These are phyloP conservation scores for Catharus ustulatus DNA, from an alignment of 2,797 vertebrate species.

Conservation along the genomic window DNA sequence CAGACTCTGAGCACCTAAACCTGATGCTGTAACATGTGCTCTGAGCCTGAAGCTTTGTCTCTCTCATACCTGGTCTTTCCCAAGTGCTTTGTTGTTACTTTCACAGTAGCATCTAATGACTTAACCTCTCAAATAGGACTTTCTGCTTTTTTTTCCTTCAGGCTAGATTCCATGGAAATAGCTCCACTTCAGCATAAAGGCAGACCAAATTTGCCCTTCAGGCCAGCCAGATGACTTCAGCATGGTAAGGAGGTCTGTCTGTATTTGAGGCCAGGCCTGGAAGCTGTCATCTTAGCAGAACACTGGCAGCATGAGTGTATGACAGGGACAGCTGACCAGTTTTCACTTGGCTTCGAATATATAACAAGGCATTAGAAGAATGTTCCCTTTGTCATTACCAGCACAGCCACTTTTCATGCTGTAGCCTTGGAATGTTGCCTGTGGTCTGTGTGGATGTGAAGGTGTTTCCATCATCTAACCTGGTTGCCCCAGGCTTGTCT, in stretches of 20 bases:
- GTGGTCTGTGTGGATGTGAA: neutral
- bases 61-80: neutral
- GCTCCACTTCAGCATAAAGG: slow-evolving; percentile 10
- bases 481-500: neutral
- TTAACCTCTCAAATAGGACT: slow-evolving; percentile 21
- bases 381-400: neutral
- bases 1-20: neutral
- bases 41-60: neutral
- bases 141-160: neutral
- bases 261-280: neutral
- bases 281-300: neutral
- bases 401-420: neutral
- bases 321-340: neutral
- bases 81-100: slow-evolving; percentile 22
- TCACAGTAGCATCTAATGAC: neutral
- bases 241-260: neutral
- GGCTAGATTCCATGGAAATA: slow-evolving; percentile 5
- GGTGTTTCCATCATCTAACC: neutral
- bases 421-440: neutral
- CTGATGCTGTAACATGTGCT: neutral
- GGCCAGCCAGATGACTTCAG: neutral
- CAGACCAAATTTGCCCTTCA: neutral
- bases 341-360: neutral
- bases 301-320: neutral
- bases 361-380: neutral